Evolutionary conservation across 1,140 invertebrate species (phyloP).

Genomic region (Pectinophora gossypiella): DNA sequence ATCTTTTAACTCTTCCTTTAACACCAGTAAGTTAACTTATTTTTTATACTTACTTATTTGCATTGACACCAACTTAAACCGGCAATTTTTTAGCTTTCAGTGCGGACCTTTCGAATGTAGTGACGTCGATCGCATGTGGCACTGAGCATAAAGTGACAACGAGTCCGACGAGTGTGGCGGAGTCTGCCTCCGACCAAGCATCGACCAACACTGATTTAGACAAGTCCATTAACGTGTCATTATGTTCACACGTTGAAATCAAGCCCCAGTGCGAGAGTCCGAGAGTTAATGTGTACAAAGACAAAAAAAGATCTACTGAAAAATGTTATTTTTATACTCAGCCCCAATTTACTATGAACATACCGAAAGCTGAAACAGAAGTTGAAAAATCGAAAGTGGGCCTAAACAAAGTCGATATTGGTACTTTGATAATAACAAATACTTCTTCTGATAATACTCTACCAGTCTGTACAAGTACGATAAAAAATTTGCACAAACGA

Average conservation of each 20-base stretch:
- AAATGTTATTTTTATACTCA: slow-evolving; percentile 47
- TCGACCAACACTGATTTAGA: slow-evolving; percentile 27
- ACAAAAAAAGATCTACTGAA: slow-evolving; percentile 29
- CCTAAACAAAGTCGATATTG: slow-evolving; percentile 39
- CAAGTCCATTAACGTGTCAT: slow-evolving; percentile 27
- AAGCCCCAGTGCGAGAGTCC: neutral
- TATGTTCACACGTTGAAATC: slow-evolving; percentile 30
- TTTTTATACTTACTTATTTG: neutral
- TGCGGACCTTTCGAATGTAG: slow-evolving; percentile 31
- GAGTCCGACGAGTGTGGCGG: slow-evolving; percentile 25
- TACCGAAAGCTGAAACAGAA: slow-evolving; percentile 34
- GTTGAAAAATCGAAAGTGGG: slow-evolving; percentile 25
- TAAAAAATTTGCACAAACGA: slow-evolving; percentile 46
- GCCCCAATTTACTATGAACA: slow-evolving; percentile 44
- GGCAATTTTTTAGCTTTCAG: slow-evolving; percentile 29
- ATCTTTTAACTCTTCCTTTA: slow-evolving; percentile 24
- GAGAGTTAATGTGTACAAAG: slow-evolving; percentile 19
- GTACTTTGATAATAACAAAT: slow-evolving; percentile 39
- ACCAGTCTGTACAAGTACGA: slow-evolving; percentile 20
- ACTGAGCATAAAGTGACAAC: slow-evolving; percentile 17
- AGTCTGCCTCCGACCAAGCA: slow-evolving; percentile 22
- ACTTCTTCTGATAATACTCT: slow-evolving; percentile 33
- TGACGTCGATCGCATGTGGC: slow-evolving; percentile 24
- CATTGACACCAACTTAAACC: neutral
- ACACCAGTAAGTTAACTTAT: slow-evolving; percentile 36